phyloP scores from a whole-genome alignment of 2,797 vertebrate genomes.

The Brachyalestes nurse region DNA sequence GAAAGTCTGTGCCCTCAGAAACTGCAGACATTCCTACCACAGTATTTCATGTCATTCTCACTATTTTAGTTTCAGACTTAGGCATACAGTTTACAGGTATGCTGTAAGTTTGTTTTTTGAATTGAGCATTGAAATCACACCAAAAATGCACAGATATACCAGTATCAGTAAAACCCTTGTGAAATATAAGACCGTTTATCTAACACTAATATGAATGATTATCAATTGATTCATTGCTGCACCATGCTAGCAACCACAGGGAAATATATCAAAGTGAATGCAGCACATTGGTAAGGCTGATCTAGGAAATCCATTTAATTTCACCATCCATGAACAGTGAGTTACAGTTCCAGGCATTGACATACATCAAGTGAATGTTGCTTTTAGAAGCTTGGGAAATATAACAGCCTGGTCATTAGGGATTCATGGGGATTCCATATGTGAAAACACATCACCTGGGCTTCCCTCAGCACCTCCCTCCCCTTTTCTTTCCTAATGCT shows the following conservation, averaged over 20 bases:
- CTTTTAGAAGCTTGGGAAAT: constrained; percentile 70
- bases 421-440: constrained; percentile 68
- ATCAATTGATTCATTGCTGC: too few species aligned
- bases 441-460: constrained; percentile 73
- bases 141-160: too few species aligned
- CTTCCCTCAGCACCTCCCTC: constrained; percentile 65
- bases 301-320: constrained; percentile 3
- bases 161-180: too few species aligned
- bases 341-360: constrained; percentile 12
- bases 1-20: constrained; percentile 33
- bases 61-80: constrained; percentile 23
- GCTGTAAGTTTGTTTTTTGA: too few species aligned
- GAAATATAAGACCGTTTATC: too few species aligned
- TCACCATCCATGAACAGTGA: not conserved
- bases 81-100: constrained; percentile 2
- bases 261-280: not conserved
- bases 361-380: constrained; percentile 40
- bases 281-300: not conserved
- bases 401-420: constrained; percentile 59
- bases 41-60: constrained; percentile 38
- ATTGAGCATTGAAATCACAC: too few species aligned
- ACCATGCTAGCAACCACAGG: too few species aligned
- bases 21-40: constrained; percentile 22
- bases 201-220: too few species aligned
- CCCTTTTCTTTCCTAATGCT: constrained; percentile 33